Conservation (phyloP, 2,888 invertebrate species). For the Harpalus rufipes region DNA sequence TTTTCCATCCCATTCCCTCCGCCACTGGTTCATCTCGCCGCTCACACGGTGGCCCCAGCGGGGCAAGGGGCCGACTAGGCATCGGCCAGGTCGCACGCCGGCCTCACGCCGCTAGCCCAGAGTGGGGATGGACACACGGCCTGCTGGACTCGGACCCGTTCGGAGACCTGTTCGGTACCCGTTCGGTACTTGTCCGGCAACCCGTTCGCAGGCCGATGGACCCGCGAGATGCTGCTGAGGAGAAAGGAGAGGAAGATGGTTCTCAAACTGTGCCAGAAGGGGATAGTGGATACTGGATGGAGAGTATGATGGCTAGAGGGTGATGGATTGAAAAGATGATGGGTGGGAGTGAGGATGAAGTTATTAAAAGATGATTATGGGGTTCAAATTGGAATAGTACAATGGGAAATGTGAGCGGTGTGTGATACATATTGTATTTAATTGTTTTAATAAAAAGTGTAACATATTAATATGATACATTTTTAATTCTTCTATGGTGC, state of each 20-base stretch:
- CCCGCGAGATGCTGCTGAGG: not conserved
- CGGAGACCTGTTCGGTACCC: not conserved
- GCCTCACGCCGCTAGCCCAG: conserved; percentile 58
- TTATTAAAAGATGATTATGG: not conserved
- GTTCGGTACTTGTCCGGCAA: not conserved
- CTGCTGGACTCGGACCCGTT: not conserved
- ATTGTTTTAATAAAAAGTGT: not conserved
- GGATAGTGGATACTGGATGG: not conserved
- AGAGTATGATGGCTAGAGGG: not conserved
- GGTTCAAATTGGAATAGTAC: not conserved
- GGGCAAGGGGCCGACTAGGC: conserved; percentile 7
- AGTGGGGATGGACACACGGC: conserved; percentile 56
- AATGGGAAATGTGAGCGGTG: not conserved
- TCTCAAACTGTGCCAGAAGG: not conserved
- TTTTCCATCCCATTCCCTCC: not conserved
- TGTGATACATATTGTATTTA: not conserved
- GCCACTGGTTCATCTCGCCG: conserved; percentile 7
- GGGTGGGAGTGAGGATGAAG: not conserved
- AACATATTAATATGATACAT: not conserved
- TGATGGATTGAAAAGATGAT: not conserved
- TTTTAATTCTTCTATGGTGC: not conserved
- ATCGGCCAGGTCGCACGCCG: conserved; percentile 58
- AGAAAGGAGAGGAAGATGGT: not conserved
- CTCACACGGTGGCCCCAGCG: conserved; percentile 6
- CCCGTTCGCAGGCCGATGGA: not conserved